Conservation (phyloP, 1,140 invertebrate species). For the Trachymyrmex cornetzi region DNA sequence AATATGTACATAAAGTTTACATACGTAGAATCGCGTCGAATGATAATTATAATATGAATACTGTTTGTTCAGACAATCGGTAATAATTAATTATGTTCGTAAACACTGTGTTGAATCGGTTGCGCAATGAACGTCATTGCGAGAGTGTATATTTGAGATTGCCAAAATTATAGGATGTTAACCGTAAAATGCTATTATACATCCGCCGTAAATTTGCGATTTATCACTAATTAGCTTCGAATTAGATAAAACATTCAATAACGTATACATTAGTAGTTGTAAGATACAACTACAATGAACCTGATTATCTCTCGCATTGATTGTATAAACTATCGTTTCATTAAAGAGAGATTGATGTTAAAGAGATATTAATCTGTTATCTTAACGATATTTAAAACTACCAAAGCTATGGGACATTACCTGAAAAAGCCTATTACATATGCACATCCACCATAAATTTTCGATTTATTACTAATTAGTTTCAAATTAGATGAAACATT, state of each 20-base stretch:
- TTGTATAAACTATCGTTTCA: background rate
- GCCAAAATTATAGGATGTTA: conserved; percentile 27
- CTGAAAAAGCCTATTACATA: conserved; percentile 22
- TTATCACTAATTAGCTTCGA: conserved; percentile 56
- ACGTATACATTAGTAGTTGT: background rate
- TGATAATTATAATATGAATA: conserved; percentile 38
- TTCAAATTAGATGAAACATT: conserved; percentile 20
- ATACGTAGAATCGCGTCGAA: conserved; percentile 7
- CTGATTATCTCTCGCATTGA: background rate
- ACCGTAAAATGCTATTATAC: conserved; percentile 41
- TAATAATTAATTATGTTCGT: conserved; percentile 56
- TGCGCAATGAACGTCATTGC: conserved; percentile 27
- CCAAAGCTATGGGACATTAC: conserved; percentile 16
- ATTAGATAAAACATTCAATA: conserved; percentile 26
- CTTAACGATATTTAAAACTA: background rate
- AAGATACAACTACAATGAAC: conserved; percentile 1
- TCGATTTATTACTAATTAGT: conserved; percentile 55
- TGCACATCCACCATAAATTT: conserved; percentile 32
- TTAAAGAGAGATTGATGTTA: too few relatives aligned
- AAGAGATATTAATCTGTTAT: background rate
- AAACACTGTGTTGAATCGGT: conserved; percentile 22
- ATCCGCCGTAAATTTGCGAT: conserved; percentile 38
- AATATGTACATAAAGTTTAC: conserved; percentile 31
- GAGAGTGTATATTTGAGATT: conserved; percentile 39
- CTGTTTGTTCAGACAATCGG: conserved; percentile 46